A percentile compares a stretch with the other conserved stretches of the same genome.
Conservation (phyloP, 2,888 invertebrate species). For the Scaptomyza cyrtandrae region DNA sequence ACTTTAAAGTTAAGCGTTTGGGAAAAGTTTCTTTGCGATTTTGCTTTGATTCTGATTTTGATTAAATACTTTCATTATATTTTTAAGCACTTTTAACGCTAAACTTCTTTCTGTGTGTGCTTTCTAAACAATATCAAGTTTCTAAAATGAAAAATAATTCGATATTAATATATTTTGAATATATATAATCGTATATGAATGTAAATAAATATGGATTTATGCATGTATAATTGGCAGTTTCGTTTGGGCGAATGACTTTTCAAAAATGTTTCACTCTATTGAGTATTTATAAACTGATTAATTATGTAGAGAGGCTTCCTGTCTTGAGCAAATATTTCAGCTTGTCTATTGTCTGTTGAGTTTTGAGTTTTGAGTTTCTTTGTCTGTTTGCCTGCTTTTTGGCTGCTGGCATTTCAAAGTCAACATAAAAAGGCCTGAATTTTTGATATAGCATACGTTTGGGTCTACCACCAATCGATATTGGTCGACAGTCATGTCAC, state of each 20-base stretch:
- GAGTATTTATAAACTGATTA: constrained; percentile 74
- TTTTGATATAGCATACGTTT: constrained; percentile 26
- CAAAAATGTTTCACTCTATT: constrained; percentile 14
- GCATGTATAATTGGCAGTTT: constrained; percentile 15
- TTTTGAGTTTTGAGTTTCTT: constrained; percentile 35
- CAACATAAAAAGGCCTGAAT: constrained; percentile 40
- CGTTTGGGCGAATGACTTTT: constrained; percentile 31
- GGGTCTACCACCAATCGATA: constrained; percentile 36
- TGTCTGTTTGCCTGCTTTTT: constrained; percentile 45
- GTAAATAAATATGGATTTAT: background rate
- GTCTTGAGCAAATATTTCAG: constrained; percentile 74
- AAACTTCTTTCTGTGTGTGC: too few relatives aligned
- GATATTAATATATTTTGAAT: background rate
- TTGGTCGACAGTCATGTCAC: constrained; percentile 68
- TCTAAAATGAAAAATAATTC: too few relatives aligned
- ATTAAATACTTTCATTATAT: too few relatives aligned
- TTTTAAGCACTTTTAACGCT: too few relatives aligned
- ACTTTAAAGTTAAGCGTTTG: background rate
- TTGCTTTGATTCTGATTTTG: too few relatives aligned
- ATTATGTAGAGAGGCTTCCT: constrained; percentile 77
- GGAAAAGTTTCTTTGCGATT: background rate
- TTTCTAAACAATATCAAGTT: too few relatives aligned
- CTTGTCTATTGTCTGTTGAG: constrained; percentile 52
- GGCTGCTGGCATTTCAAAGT: constrained; percentile 60
- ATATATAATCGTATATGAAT: too few relatives aligned